phyloP scores from a whole-genome alignment of 2,888 invertebrate species.

The Euzetes globulus region DNA sequence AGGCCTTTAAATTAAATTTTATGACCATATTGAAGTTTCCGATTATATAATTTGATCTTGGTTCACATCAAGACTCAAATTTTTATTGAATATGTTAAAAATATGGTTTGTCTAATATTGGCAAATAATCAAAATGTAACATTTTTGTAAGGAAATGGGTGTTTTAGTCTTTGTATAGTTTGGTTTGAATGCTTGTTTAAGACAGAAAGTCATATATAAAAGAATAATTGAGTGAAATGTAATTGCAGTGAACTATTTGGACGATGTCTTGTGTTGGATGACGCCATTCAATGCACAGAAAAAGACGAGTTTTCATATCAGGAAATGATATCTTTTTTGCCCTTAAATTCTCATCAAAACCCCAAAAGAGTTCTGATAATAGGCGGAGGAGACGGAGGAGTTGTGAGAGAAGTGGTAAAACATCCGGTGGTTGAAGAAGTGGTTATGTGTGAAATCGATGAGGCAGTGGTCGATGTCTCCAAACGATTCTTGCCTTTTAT shows the following conservation, averaged over 20 bases:
- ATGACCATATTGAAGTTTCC: no score
- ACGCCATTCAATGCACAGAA: conserved; percentile 93
- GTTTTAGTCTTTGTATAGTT: no score
- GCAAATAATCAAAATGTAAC: no score
- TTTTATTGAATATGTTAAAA: no score
- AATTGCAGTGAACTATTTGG: conserved; percentile 64
- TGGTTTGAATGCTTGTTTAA: no score
- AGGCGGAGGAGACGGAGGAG: conserved; percentile 97
- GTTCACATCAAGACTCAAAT: no score
- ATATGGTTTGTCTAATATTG: no score
- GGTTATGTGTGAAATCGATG: conserved; percentile 91
- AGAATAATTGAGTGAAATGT: no score
- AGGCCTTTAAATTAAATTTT: no score
- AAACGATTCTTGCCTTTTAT: conserved; percentile 82
- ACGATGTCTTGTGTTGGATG: conserved; percentile 78
- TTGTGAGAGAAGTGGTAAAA: conserved; percentile 87
- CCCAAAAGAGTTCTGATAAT: conserved; percentile 80
- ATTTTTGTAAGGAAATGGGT: no score
- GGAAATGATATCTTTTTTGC: conserved; percentile 94
- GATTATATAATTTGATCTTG: no score
- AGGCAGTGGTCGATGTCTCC: conserved; percentile 75
- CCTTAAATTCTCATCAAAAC: conserved; percentile 79
- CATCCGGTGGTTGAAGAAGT: conserved; percentile 79
- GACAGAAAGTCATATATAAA: no score
- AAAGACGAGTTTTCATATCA: conserved; percentile 95